phyloP scores from a whole-genome alignment of 2,113 vertebrate species.

The Elgaria multicarinata region DNA sequence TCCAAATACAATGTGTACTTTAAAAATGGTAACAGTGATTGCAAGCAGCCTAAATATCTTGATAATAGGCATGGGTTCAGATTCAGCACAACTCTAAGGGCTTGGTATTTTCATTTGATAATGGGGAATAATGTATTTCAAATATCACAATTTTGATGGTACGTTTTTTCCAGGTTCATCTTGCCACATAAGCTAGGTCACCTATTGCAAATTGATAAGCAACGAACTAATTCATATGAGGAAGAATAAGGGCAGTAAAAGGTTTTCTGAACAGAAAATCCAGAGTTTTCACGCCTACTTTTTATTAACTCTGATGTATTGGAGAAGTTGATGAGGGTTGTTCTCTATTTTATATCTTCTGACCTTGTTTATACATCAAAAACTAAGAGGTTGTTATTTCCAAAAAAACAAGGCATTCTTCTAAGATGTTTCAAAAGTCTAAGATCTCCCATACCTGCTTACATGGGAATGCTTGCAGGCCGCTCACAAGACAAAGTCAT shows the following conservation, averaged over 20 bases:
- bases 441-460: background rate
- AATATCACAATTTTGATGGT: background rate
- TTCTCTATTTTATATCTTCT: background rate
- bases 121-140: background rate
- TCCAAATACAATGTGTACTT: background rate
- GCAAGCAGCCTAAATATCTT: background rate
- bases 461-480: background rate
- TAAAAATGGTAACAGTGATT: background rate
- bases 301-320: background rate
- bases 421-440: background rate
- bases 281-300: background rate
- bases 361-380: background rate
- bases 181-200: background rate
- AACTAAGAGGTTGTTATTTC: background rate
- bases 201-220: background rate
- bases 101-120: background rate
- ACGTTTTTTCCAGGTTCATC: constrained; percentile 7
- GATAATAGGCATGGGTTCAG: background rate
- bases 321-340: background rate
- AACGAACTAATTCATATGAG: background rate
- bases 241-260: background rate
- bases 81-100: background rate
- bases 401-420: background rate
- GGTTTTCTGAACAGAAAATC: background rate
- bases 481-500: background rate